Base-by-base conservation (phyloP, 1,140 invertebrate species). In the Linepithema humile region DNA sequence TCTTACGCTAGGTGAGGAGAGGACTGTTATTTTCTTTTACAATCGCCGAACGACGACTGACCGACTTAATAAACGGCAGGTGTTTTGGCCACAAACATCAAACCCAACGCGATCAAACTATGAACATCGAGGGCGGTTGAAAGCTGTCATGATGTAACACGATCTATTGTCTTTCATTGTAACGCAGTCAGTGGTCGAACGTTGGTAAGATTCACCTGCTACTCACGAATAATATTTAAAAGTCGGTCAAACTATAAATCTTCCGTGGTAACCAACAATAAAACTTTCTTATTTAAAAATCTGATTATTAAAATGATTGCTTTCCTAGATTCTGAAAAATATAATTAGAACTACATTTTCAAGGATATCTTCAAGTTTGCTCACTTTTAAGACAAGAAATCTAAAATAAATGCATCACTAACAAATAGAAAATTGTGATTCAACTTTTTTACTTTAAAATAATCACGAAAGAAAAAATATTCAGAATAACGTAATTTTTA, bases 101-200 rank as follows among this genome's bases (percentile, higher is more conserved):
- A 86, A 74, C 40, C 26, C 82, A 84, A 64, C 23, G 20, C 82
- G 78, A 87, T 84, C 72, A 53, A 88, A 88, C 73, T 84, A 88
- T 87, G 82, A 87, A 87, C 83, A 70, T 88, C 73, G 65, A 65
- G 70, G 57, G 72, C 69, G 65, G 73, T 78, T 77, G 32, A 73
- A 60, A 75, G 55, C 20, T 40, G 26, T 35, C 55, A 32, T 48
- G 23, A 62, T 1, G 35, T 60, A 55, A 73, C 35, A 74, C 53
- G 3, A 70, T 74, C 85, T 80, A 88, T 87, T 87, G 86, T 88
- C 70, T 82, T 45, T 50, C 78, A 82, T 60, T 38, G 69, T 60
- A 55, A 50, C 20, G 53, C 10, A 29, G 17, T 82, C 69, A 70
- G 55, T 70, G 48, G 70, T 48, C 57, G 50, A 57, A 77, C 59